phyloP scores from a whole-genome alignment of 2,113 vertebrate species.

The Apus apus region DNA sequence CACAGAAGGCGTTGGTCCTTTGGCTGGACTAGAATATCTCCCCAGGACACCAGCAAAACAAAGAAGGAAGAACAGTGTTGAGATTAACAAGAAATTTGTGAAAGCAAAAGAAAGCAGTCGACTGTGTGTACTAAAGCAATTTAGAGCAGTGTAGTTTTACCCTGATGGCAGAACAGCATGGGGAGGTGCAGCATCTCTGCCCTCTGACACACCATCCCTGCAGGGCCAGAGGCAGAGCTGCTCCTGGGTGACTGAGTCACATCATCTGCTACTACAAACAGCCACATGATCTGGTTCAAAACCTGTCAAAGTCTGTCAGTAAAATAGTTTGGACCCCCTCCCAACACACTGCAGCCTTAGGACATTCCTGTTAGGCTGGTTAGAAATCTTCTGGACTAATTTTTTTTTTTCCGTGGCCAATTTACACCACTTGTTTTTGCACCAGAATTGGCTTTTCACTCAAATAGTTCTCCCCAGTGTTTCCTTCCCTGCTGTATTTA shows the following conservation, averaged over 20 bases:
- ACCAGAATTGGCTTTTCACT: conserved; percentile 23
- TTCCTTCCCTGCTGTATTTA: conserved; percentile 22
- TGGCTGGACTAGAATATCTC: background rate
- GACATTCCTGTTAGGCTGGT: background rate
- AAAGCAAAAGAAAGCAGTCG: conserved; percentile 4
- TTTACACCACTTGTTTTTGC: conserved; percentile 4
- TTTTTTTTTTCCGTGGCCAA: background rate
- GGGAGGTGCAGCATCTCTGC: background rate
- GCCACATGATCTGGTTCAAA: background rate
- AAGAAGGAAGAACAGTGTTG: background rate
- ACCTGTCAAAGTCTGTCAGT: background rate
- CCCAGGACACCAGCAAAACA: background rate
- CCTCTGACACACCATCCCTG: background rate
- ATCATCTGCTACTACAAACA: background rate
- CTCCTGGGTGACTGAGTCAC: background rate
- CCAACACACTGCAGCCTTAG: background rate
- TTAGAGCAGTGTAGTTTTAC: background rate
- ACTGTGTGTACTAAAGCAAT: background rate
- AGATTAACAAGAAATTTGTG: background rate
- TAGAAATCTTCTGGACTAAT: background rate
- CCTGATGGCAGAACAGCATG: background rate
- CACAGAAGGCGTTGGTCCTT: background rate
- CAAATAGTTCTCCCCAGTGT: conserved; percentile 9
- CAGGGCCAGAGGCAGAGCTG: background rate
- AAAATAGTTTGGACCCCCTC: background rate